phyloP scores from a whole-genome alignment of 2,113 vertebrate genomes.

The Fukomys damarensis region DNA sequence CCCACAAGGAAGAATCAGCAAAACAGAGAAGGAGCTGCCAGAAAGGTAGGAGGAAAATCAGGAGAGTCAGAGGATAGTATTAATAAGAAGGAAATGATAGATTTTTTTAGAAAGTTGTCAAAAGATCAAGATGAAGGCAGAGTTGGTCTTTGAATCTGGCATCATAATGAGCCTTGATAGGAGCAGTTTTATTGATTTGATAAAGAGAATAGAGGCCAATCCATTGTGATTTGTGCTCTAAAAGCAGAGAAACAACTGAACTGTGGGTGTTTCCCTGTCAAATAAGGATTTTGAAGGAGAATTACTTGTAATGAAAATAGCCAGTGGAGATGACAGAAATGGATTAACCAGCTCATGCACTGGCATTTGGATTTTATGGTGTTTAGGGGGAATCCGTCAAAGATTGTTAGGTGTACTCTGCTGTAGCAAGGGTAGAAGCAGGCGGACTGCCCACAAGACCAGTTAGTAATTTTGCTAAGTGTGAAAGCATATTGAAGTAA shows the following conservation, averaged over 20 bases:
- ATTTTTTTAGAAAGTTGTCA: not conserved
- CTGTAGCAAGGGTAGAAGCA: no score
- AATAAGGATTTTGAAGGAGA: not conserved
- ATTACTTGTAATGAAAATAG: not conserved
- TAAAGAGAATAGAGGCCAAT: not conserved
- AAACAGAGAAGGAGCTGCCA: not conserved
- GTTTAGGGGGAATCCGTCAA: not conserved
- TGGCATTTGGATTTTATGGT: not conserved
- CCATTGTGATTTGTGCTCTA: not conserved
- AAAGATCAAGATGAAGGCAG: not conserved
- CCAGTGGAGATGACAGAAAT: not conserved
- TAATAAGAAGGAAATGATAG: not conserved
- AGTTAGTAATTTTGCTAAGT: not conserved
- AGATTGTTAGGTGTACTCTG: accelerated
- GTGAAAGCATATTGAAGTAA: not conserved
- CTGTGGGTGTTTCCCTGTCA: not conserved
- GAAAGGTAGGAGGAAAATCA: not conserved
- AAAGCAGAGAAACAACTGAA: not conserved
- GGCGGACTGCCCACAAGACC: not conserved
- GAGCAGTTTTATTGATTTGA: not conserved
- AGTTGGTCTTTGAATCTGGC: not conserved
- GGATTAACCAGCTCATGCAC: not conserved
- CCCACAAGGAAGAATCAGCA: not conserved
- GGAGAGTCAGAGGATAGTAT: not conserved
- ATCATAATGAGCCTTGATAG: not conserved